Evolutionary conservation across 2,888 invertebrate genomes (phyloP).

Genomic region (Corbicula japonica): DNA sequence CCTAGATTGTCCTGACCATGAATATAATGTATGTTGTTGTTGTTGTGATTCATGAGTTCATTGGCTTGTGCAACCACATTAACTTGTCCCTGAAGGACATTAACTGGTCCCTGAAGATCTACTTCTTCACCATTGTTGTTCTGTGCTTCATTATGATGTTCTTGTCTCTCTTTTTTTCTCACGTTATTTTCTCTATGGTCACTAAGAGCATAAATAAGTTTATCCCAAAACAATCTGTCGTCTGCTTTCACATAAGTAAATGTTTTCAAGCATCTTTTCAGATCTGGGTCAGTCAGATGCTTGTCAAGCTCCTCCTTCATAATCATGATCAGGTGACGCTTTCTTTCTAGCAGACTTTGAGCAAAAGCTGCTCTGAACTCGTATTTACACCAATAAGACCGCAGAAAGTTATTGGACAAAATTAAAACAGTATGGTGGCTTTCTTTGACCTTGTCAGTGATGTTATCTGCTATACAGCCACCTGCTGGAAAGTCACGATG

Average conservation of each 20-base stretch:
- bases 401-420: conserved; percentile 95
- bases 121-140: not conserved
- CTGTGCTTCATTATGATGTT: not conserved
- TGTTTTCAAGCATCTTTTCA: conserved; percentile 94
- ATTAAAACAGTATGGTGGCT: conserved; percentile 95
- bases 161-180: not conserved
- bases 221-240: conserved; percentile 97
- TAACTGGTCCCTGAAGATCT: too few relatives aligned
- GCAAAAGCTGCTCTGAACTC: conserved; percentile 96
- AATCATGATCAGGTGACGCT: conserved; percentile 93
- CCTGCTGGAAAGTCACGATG: conserved; percentile 78
- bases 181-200: conserved; percentile 24
- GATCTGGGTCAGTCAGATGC: conserved; percentile 94
- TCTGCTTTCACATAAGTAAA: conserved; percentile 94
- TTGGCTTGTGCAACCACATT: too few relatives aligned
- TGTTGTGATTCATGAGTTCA: too few relatives aligned
- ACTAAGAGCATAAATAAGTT: conserved; percentile 94
- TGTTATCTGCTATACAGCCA: conserved; percentile 92
- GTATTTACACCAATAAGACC: conserved; percentile 96
- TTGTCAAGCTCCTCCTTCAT: conserved; percentile 93
- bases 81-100: too few relatives aligned
- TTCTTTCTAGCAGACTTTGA: conserved; percentile 91
- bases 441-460: conserved; percentile 94
- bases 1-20: not conserved
- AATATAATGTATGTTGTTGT: not conserved